Evolutionary conservation across 2,797 vertebrate species (phyloP), one percentile per base, ranked within the genome.

Genomic region (Protosalanx chinensis): DNA sequence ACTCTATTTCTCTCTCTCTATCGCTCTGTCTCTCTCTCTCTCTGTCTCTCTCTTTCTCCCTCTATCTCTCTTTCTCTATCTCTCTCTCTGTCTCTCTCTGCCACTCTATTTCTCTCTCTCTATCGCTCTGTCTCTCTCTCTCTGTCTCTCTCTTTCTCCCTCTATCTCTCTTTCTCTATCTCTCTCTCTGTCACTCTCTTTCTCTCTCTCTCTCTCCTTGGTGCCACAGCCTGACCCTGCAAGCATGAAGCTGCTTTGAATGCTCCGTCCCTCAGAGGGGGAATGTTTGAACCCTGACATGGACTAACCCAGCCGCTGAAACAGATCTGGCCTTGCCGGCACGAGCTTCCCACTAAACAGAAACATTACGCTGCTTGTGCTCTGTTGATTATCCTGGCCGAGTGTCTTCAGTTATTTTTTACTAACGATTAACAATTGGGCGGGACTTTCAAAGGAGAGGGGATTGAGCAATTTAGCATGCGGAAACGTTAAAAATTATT

Each of bases 401-500:
- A 33, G 33, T 33, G 3, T 41, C 5, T 7, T 41, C 37, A 8
- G 37, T 10, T 41, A 41, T n/a, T 6, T 8, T 41, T 41, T 41
- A 41, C 37, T 41, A 41, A 41, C 37, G 37, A 2, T 8, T 41
- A 8, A 41, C 16, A 16, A 53, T 53, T 53, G 51, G 51, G 7
- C 16, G 20, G n/a, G 7, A 18, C 5, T 16, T 51, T 57, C 16
- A 57, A 29, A 10, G 7, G 5, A 4, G 20, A 66, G 72, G 68
- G 51, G 74, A 74, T 69, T 67, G 72, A 81, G 66, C 73, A 66
- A 51, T 41, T 68, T 35, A 62, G 87, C 79, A 80, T 58, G 84
- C 82, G 85, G 84, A 81, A 71, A 82, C 79, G 81, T 76, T n/a
- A n/a, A n/a, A n/a, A n/a, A 0, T 65, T 78, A 76, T 74, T 77